These are phyloP conservation scores for Baccha elongata DNA, from an alignment of 2,888 invertebrate species.

Conservation along the genomic window DNA sequence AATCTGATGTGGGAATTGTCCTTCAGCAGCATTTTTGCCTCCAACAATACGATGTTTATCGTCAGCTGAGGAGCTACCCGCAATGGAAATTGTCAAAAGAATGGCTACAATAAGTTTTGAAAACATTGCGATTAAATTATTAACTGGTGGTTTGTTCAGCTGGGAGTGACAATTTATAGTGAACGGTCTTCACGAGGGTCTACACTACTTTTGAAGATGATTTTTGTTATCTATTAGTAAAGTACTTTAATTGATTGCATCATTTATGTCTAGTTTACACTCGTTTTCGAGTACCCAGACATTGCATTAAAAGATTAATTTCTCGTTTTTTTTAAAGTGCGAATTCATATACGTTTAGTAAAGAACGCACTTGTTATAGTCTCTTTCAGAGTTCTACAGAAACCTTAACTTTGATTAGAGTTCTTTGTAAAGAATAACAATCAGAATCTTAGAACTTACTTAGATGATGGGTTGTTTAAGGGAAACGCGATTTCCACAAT, in stretches of 20 bases:
- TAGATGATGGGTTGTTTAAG: no score
- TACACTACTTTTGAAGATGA: not conserved
- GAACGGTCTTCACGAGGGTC: not conserved
- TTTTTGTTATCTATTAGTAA: not conserved
- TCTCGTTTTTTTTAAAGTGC: not conserved
- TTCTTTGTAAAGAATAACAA: no score
- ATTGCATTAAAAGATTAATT: not conserved
- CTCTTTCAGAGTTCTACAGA: no score
- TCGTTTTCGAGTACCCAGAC: slow-evolving; percentile 8
- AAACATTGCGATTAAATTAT: slow-evolving; percentile 24
- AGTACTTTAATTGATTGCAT: not conserved
- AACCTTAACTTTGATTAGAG: no score
- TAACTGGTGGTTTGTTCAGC: slow-evolving; percentile 15
- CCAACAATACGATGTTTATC: slow-evolving; percentile 77
- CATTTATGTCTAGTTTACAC: slow-evolving; percentile 36
- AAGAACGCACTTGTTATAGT: no score
- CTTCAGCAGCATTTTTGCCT: slow-evolving; percentile 78
- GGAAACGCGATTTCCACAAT: no score
- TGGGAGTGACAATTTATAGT: slow-evolving; percentile 36
- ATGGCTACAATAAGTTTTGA: slow-evolving; percentile 22
- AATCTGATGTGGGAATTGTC: slow-evolving; percentile 81
- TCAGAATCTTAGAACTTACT: no score
- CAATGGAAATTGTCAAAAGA: slow-evolving; percentile 12
- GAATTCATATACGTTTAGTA: not conserved
- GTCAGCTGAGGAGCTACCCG: slow-evolving; percentile 11